These are phyloP conservation scores for Allacma fusca DNA, from an alignment of 2,888 invertebrate species.

Conservation along the genomic window DNA sequence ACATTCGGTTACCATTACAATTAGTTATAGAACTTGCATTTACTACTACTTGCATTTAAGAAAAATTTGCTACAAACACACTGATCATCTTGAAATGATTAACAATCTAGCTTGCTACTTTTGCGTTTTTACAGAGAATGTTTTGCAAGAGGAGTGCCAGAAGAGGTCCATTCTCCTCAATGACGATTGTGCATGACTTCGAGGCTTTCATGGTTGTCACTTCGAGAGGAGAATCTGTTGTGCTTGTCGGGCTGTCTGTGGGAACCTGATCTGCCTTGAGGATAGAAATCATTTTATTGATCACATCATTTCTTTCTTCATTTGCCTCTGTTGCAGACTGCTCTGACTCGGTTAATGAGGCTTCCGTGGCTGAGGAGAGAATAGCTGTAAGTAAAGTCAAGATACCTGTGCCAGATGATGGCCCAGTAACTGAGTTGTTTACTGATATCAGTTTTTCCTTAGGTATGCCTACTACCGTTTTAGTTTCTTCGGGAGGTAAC, in stretches of 20 bases:
- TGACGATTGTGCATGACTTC: not conserved
- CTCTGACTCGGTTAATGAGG: not conserved
- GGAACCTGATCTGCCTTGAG: conserved; percentile 4
- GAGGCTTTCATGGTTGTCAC: not conserved
- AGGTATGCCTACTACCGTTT: too few relatives aligned
- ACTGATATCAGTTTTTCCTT: too few relatives aligned
- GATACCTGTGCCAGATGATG: too few relatives aligned
- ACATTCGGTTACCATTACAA: too few relatives aligned
- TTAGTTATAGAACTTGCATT: too few relatives aligned
- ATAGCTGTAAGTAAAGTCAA: too few relatives aligned
- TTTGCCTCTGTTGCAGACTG: not conserved
- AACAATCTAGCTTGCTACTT: not conserved
- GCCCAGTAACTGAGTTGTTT: too few relatives aligned
- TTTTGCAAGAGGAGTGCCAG: conserved; percentile 25
- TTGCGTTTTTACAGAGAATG: conserved; percentile 18
- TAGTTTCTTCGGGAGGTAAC: too few relatives aligned
- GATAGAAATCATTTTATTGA: conserved; percentile 5
- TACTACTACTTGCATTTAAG: not conserved
- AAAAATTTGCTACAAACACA: not conserved
- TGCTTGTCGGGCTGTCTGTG: conserved; percentile 9
- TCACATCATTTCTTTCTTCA: not conserved
- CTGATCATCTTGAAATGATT: not conserved
- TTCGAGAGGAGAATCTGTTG: conserved; percentile 3
- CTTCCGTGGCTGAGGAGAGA: too few relatives aligned
- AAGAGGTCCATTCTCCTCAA: conserved; percentile 23